Percentiles rank a stretch among this genome's conserved stretches.
Evolutionary conservation across 2,113 vertebrate species (phyloP).

Genomic region (Petaurus breviceps): DNA sequence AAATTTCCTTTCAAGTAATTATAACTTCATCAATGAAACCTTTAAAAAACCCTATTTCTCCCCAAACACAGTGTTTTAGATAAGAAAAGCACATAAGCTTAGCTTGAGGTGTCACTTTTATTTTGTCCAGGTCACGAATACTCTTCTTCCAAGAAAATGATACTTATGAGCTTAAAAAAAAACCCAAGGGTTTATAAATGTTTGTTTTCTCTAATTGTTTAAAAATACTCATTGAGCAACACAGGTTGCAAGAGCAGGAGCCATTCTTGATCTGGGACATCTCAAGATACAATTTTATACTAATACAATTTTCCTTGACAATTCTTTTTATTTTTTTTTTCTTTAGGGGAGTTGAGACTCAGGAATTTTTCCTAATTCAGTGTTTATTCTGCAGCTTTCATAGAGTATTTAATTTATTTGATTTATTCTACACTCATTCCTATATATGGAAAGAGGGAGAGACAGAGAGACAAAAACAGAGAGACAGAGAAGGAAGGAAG

Average conservation of each 20-base stretch:
- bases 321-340: conserved; percentile 15
- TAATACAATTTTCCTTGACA: not conserved
- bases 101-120: not conserved
- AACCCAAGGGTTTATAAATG: not conserved
- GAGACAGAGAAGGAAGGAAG: not conserved
- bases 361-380: not conserved
- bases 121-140: not conserved
- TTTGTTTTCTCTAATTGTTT: not conserved
- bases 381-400: not conserved
- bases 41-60: not conserved
- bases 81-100: not conserved
- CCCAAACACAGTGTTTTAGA: not conserved
- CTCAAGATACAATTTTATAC: not conserved
- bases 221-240: not conserved
- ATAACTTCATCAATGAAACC: not conserved
- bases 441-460: not conserved
- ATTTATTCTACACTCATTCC: not conserved
- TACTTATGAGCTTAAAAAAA: not conserved
- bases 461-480: not conserved
- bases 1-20: conserved; percentile 8
- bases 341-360: not conserved
- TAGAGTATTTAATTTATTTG: not conserved
- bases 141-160: not conserved
- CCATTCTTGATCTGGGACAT: not conserved
- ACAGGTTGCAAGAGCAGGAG: not conserved